These are phyloP conservation scores for Gasteruption jaculator DNA, from an alignment of 2,888 invertebrate genomes.

Conservation along the genomic window DNA sequence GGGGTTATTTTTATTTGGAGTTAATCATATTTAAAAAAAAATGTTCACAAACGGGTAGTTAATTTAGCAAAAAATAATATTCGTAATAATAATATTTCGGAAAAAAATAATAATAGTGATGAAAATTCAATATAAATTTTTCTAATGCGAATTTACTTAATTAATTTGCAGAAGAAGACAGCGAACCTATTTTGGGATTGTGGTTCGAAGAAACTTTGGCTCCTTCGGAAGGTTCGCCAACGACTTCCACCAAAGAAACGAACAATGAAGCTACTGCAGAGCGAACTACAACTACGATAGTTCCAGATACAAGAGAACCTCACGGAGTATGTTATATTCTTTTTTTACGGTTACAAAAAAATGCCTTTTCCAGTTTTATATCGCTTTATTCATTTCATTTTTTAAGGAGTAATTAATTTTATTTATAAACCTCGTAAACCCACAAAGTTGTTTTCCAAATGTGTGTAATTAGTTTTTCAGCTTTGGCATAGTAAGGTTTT, in stretches of 20 bases:
- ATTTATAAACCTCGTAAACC: too few species aligned
- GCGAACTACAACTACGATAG: constrained; percentile 57
- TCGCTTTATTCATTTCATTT: constrained; percentile 2
- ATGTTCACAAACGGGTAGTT: too few species aligned
- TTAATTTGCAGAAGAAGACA: constrained; percentile 61
- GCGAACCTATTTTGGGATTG: constrained; percentile 82
- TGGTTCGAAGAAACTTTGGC: constrained; percentile 94
- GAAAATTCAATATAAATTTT: too few species aligned
- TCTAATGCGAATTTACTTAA: neutral
- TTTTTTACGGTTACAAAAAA: too few species aligned
- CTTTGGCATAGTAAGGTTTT: neutral
- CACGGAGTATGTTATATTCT: constrained; percentile 57
- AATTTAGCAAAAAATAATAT: too few species aligned
- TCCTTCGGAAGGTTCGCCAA: constrained; percentile 63
- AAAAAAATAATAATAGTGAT: too few species aligned
- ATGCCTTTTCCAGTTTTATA: constrained; percentile 9
- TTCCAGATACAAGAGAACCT: constrained; percentile 76
- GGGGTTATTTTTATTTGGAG: too few species aligned
- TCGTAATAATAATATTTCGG: too few species aligned
- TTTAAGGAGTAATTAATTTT: too few species aligned
- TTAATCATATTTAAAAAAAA: too few species aligned
- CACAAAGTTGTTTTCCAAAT: too few species aligned
- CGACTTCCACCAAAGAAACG: constrained; percentile 58
- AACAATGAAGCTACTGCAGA: constrained; percentile 54
- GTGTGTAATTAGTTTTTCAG: neutral